A percentile compares a stretch with the other conserved stretches of the same genome.
phyloP scores from a whole-genome alignment of 2,888 invertebrate genomes.

The Panzeria rudis region DNA sequence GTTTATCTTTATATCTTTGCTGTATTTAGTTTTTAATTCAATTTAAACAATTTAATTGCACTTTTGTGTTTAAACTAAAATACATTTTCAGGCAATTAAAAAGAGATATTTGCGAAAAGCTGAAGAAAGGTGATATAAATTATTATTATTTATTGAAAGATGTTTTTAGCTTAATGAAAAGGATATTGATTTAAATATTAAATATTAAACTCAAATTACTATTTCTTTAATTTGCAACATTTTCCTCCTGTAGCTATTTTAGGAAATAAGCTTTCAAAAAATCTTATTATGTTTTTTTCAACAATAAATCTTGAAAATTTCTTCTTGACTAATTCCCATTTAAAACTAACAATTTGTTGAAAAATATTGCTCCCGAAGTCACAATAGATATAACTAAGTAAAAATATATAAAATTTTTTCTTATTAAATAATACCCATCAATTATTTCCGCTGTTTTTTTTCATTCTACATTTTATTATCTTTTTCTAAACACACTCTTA shows the following conservation, averaged over 20 bases:
- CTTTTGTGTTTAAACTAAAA: conserved; percentile 21
- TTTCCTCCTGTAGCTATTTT: too few relatives aligned
- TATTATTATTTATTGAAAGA: not conserved
- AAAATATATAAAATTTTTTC: not conserved
- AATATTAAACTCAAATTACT: too few relatives aligned
- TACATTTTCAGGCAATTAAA: conserved; percentile 40
- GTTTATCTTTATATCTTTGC: conserved; percentile 19
- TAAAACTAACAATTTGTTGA: conserved; percentile 38
- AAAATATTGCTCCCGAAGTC: not conserved
- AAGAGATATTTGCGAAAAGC: not conserved
- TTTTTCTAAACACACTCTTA: conserved; percentile 1
- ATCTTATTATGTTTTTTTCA: not conserved
- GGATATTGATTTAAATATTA: too few relatives aligned
- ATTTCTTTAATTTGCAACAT: too few relatives aligned
- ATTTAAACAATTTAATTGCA: conserved; percentile 24
- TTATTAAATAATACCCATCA: conserved; percentile 72
- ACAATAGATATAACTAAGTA: not conserved
- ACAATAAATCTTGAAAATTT: conserved; percentile 40
- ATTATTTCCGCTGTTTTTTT: conserved; percentile 71
- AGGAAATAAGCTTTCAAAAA: not conserved
- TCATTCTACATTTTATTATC: conserved; percentile 38
- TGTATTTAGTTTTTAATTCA: conserved; percentile 19
- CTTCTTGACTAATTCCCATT: conserved; percentile 60
- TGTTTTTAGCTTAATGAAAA: too few relatives aligned
- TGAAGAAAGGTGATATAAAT: not conserved